A percentile compares a stretch with the other conserved stretches of the same genome.
Evolutionary conservation across 2,113 vertebrate species (phyloP).

Genomic region (Pitta sordida): DNA sequence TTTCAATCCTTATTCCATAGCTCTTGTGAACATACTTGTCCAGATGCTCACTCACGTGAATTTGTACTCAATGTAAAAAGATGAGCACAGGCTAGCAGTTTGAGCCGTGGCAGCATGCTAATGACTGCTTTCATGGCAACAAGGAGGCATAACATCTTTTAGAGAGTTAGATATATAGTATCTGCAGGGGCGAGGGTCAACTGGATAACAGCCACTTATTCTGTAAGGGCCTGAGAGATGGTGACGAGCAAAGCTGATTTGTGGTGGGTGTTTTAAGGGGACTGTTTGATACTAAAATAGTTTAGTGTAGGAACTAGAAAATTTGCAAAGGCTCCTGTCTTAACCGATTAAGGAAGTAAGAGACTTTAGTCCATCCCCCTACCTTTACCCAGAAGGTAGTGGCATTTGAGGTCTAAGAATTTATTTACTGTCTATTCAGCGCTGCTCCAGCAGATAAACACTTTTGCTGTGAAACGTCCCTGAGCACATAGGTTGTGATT

Average conservation of each 20-base stretch:
- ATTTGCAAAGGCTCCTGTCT: slow-evolving; percentile 18
- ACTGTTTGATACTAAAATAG: slow-evolving; percentile 21
- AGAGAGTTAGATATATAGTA: slow-evolving; percentile 1
- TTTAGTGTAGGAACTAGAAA: slow-evolving; percentile 20
- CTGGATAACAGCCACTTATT: slow-evolving; percentile 21
- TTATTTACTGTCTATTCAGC: background rate
- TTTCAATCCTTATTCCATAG: background rate
- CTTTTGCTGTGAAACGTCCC: background rate
- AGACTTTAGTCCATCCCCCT: background rate
- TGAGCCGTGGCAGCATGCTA: background rate
- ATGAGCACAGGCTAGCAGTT: background rate
- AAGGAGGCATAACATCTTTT: background rate
- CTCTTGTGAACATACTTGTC: background rate
- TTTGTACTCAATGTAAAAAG: background rate
- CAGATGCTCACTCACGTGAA: background rate
- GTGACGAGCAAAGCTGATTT: slow-evolving; percentile 40
- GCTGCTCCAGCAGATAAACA: background rate
- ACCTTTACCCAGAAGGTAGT: background rate
- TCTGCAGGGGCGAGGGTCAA: background rate
- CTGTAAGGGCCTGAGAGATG: slow-evolving; percentile 21
- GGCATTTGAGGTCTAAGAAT: background rate
- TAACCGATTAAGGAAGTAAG: background rate
- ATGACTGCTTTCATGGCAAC: background rate
- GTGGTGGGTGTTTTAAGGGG: slow-evolving; percentile 15
- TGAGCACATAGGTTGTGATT: background rate